Base-by-base conservation (phyloP, 2,797 vertebrate species). In the Antennarius maculatus region DNA sequence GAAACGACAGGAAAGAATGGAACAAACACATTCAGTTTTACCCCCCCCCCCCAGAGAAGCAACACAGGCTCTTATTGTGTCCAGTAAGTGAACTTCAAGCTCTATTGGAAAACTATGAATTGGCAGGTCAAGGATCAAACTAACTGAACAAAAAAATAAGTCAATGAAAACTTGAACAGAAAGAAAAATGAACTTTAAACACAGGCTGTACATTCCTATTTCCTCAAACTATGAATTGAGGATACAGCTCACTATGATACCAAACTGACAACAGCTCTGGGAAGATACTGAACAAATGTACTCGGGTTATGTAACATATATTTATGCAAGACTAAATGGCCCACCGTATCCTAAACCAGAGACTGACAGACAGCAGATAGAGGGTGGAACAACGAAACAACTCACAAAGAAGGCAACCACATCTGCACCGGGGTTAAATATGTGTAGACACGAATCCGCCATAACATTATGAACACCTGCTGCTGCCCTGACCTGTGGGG, bases 371-470 rank as follows among this genome's bases (percentile, higher is more conserved):
- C 74, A 81, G 77, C 64, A 69, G 62, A 85, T 66, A 71, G 54
- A 69, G 28, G 69, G 37, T 41, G 23, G 41, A 68, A 54, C 69
- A 34, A 51, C 65, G 66, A 55, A 54, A 77, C 64, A 74, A 77
- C 66, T 80, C 81, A 83, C 83, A 84, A 86, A 76, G 67, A 78
- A 83, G 78, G 64, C 48, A 74, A 73, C 84, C 74, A 78, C 77
- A 82, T 71, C 76, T 81, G 80, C 77, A 59, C 81, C 66, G 15
- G 58, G 42, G 70, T 73, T 68, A 69, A 78, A 68, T 69, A 52
- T 43, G 54, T 27, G 54, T 34, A 34, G 5, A 8, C 31, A 34
- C 31, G 2, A 34, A 34, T 34, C 31, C 7, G 31, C 31, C 31
- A 34, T 8, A 34, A 34, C 31, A 34, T 34, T 34, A 34, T 34